These are phyloP conservation scores for Acronicta psi DNA, from an alignment of 2,888 invertebrate species.

Conservation along the genomic window DNA sequence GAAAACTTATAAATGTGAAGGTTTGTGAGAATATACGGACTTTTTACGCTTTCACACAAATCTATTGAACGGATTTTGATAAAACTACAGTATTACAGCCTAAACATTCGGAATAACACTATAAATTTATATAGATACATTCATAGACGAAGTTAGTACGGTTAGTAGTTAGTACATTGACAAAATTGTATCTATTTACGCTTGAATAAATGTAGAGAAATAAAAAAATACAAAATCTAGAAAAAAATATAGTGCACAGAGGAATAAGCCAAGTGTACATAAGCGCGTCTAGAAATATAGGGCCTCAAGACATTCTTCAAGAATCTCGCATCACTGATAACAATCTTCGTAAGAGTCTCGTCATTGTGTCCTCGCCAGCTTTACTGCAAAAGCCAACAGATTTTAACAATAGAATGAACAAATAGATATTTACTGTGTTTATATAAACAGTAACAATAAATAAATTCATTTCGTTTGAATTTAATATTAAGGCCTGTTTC, in stretches of 20 bases:
- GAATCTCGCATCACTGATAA: slow-evolving; percentile 56
- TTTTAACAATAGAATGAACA: slow-evolving; percentile 6
- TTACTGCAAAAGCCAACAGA: slow-evolving; percentile 10
- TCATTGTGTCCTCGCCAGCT: slow-evolving; percentile 24
- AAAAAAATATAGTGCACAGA: slow-evolving; percentile 4
- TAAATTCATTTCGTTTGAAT: background rate
- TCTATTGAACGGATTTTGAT: no score
- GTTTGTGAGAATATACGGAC: no score
- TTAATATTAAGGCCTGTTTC: background rate
- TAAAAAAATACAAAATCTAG: background rate
- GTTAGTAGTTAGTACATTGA: no score
- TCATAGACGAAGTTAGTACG: no score
- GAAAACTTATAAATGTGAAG: no score
- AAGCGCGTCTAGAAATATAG: slow-evolving; percentile 48
- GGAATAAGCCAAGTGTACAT: slow-evolving; percentile 23
- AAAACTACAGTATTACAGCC: no score
- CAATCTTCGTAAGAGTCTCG: slow-evolving; percentile 23
- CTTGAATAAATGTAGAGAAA: no score
- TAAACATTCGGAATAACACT: no score
- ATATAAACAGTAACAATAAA: background rate
- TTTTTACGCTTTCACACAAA: no score
- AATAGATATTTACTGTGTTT: background rate
- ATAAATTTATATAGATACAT: no score
- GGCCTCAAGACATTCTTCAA: slow-evolving; percentile 47
- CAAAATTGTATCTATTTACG: no score